These are phyloP conservation scores for Tethea ocularis DNA, from an alignment of 2,888 invertebrate species.

Conservation along the genomic window DNA sequence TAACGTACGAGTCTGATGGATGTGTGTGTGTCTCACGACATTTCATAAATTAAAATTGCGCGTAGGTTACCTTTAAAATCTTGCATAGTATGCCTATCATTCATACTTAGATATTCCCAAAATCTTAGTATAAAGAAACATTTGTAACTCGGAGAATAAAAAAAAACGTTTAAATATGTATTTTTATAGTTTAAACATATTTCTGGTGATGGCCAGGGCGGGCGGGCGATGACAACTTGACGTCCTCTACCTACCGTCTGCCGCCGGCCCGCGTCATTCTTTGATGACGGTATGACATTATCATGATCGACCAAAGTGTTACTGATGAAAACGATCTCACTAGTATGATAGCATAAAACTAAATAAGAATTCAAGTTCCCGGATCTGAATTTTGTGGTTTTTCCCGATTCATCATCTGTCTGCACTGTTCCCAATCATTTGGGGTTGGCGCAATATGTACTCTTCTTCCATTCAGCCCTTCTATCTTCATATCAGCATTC, in stretches of 20 bases:
- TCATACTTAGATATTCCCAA: no score
- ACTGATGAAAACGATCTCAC: slow-evolving; percentile 22
- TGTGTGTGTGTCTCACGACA: slow-evolving; percentile 53
- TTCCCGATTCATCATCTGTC: background rate
- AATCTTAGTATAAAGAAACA: background rate
- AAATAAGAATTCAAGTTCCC: background rate
- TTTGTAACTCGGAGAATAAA: background rate
- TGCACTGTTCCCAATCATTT: no score
- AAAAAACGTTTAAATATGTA: background rate
- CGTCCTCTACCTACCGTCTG: slow-evolving; percentile 17
- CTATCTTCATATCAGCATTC: no score
- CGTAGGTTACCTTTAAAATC: background rate
- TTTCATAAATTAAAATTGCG: slow-evolving; percentile 15
- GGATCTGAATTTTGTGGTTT: background rate
- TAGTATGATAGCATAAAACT: background rate
- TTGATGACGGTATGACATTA: slow-evolving; percentile 40
- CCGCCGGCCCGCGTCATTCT: slow-evolving; percentile 19
- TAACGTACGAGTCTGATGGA: slow-evolving; percentile 59
- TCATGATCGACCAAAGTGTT: slow-evolving; percentile 28
- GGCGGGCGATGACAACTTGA: slow-evolving; percentile 24
- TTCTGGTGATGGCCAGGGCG: slow-evolving; percentile 18
- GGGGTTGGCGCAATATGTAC: no score
- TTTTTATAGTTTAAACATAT: no score
- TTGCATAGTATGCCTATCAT: background rate
- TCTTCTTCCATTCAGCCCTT: no score